Evolutionary conservation across 2,797 vertebrate genomes (phyloP).

Genomic region (Poecilia velifera): DNA sequence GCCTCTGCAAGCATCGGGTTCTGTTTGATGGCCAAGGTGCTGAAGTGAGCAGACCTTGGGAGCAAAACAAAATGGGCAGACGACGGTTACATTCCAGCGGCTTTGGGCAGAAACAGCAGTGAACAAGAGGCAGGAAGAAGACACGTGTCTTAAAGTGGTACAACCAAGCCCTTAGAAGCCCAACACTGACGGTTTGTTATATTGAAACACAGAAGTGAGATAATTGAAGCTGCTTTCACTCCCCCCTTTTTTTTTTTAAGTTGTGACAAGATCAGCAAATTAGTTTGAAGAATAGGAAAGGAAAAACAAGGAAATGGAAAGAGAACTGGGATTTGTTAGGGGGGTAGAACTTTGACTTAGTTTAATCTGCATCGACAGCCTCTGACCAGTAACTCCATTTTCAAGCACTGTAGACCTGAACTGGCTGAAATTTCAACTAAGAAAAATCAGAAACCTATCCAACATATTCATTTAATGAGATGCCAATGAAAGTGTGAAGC

Average conservation of each 20-base stretch:
- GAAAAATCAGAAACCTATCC: background rate
- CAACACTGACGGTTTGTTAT: background rate
- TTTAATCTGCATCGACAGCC: background rate
- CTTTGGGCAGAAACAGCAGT: background rate
- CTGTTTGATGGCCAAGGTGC: slow-evolving; percentile 99
- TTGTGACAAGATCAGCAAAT: background rate
- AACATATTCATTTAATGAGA: background rate
- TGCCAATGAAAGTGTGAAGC: background rate
- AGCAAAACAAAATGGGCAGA: slow-evolving; percentile 16
- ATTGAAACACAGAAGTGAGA: background rate
- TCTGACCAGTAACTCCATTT: background rate
- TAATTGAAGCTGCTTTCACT: background rate
- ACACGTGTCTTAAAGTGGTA: background rate
- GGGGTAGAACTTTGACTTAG: background rate
- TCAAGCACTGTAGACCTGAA: background rate
- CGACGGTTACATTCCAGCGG: slow-evolving; percentile 18
- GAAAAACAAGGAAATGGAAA: background rate
- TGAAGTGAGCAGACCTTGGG: slow-evolving; percentile 97
- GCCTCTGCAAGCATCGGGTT: slow-evolving; percentile 98
- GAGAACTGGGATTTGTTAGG: background rate
- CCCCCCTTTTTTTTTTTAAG: background rate
- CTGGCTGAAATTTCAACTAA: background rate
- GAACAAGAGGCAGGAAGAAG: background rate
- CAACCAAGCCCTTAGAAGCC: background rate
- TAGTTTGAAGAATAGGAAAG: background rate